Evolutionary conservation across 2,888 invertebrate genomes (phyloP).

Genomic region (Choristoneura rosaceana): DNA sequence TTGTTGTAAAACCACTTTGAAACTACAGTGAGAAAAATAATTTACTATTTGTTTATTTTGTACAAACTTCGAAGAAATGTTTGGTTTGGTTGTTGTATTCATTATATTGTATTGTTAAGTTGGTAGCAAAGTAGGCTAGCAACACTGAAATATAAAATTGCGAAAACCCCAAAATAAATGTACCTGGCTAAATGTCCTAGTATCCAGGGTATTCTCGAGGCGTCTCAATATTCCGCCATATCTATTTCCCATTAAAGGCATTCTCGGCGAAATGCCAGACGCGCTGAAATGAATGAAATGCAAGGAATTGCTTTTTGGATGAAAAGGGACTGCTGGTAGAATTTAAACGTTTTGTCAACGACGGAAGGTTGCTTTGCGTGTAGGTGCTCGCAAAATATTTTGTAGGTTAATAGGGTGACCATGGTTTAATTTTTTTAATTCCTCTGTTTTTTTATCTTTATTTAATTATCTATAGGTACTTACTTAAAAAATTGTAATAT

Average conservation of each 20-base stretch:
- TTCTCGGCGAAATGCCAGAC: slow-evolving; percentile 28
- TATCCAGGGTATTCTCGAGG: neutral
- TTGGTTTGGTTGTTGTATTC: too few species aligned
- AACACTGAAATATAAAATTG: neutral
- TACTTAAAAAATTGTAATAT: too few species aligned
- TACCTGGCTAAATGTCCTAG: neutral
- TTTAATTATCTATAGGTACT: too few species aligned
- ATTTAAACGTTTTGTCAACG: neutral
- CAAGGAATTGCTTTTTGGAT: slow-evolving; percentile 22
- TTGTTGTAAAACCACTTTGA: too few species aligned
- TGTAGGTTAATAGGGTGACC: slow-evolving; percentile 16
- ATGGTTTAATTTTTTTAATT: too few species aligned
- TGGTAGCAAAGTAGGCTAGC: neutral
- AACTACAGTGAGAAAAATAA: too few species aligned
- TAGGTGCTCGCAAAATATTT: neutral
- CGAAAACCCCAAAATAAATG: neutral
- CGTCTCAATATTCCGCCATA: neutral
- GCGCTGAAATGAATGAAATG: slow-evolving; percentile 35
- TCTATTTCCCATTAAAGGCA: slow-evolving; percentile 37
- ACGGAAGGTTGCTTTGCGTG: neutral
- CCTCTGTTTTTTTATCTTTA: too few species aligned
- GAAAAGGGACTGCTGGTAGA: neutral
- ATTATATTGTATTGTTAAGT: neutral
- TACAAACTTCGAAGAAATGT: too few species aligned
- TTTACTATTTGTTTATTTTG: too few species aligned